A percentile compares a stretch with the other conserved stretches of the same genome.
Conservation (phyloP, 1,140 invertebrate genomes). For the Antheraea mylitta region DNA sequence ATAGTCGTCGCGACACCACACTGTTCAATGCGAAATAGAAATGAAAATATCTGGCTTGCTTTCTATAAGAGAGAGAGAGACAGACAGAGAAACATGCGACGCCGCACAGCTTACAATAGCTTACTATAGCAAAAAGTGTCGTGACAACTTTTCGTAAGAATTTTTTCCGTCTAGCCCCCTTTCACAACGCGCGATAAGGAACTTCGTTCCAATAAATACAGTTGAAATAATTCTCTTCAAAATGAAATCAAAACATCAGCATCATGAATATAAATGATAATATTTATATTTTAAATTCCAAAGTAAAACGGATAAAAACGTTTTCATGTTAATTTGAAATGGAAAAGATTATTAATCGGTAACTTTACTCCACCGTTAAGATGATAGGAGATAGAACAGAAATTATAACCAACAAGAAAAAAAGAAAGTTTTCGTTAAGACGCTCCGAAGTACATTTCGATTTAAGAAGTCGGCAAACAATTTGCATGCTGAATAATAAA, state of each 20-base stretch:
- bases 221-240: no score
- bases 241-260: not conserved
- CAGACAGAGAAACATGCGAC: no score
- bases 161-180: no score
- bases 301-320: constrained; percentile 25
- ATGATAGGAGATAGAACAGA: not conserved
- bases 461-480: constrained; percentile 46
- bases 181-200: no score
- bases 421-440: constrained; percentile 15
- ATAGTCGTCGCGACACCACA: no score
- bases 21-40: no score
- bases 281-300: constrained; percentile 19
- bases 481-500: constrained; percentile 52
- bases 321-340: constrained; percentile 19
- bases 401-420: not conserved
- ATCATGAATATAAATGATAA: constrained; percentile 1
- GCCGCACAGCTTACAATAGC: no score
- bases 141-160: no score
- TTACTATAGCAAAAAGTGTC: no score
- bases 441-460: constrained; percentile 35
- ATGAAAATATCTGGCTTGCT: no score
- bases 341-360: constrained; percentile 22
- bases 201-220: no score
- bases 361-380: constrained; percentile 12
- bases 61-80: no score